Percentiles rank a stretch among this genome's conserved stretches.
Conservation (phyloP, 2,888 invertebrate genomes). For the Meandrusa payeni region DNA sequence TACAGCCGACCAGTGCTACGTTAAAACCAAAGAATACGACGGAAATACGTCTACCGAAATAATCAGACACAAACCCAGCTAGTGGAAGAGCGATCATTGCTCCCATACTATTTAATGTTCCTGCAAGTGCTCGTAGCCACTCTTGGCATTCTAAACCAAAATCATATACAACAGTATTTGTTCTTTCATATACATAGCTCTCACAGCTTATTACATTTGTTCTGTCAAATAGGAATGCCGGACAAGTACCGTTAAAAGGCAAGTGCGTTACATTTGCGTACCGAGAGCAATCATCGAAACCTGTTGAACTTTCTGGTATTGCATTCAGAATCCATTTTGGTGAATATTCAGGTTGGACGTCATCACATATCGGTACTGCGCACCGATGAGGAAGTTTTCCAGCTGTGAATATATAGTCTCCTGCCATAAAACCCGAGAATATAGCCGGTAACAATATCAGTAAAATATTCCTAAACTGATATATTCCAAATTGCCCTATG, state of each 20-base stretch:
- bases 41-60: conserved; percentile 61
- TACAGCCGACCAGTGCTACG: conserved; percentile 54
- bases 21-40: conserved; percentile 66
- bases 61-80: conserved; percentile 86
- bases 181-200: conserved; percentile 56
- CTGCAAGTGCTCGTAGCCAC: conserved; percentile 87
- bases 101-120: conserved; percentile 87
- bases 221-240: conserved; percentile 52
- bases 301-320: conserved; percentile 50
- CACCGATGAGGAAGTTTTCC: conserved; percentile 61
- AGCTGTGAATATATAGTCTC: conserved; percentile 65
- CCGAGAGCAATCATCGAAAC: conserved; percentile 59
- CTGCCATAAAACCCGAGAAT: conserved; percentile 61
- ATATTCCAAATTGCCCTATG: conserved; percentile 63
- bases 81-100: conserved; percentile 85
- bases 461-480: conserved; percentile 53
- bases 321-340: conserved; percentile 60
- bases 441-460: conserved; percentile 52
- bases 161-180: conserved; percentile 64
- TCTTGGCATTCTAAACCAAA: conserved; percentile 71
- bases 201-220: conserved; percentile 51
- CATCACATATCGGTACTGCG: conserved; percentile 57
- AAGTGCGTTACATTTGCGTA: conserved; percentile 41
- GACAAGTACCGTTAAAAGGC: conserved; percentile 39
- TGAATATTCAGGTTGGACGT: conserved; percentile 44